Evolutionary conservation across 2,888 invertebrate genomes (phyloP), one percentile per base, ranked within the genome.

Genomic region (Apamea crenata): DNA sequence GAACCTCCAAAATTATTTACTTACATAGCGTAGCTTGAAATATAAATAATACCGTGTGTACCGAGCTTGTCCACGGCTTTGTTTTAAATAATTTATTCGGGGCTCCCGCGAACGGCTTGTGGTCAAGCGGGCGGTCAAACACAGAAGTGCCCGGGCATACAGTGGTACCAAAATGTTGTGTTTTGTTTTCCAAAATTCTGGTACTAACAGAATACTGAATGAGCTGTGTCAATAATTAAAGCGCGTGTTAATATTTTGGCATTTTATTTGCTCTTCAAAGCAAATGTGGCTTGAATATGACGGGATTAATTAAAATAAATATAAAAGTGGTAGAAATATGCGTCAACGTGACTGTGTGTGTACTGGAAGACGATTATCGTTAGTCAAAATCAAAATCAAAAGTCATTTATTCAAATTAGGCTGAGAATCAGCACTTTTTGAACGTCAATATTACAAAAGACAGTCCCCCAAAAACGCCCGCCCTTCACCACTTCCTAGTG

Each of bases 31-130:
- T 71, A 71, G 74, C 87, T 84, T 74, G 29, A 85, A 85, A 87
- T 87, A 84, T 87, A 82, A 82, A 88, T 81, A 77, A 88, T 71
- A 32, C 75, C 80, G 79, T 84, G 80, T 86, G 83, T 83, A 76
- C 82, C 73, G 75, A 69, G 86, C 80, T 78, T 87, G 88, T 87
- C 47, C 66, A 73, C 79, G 77, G 82, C 82, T 77, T 77, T 78
- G 84, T 82, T 92, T 91, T 90, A 80, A 90, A 91, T 92, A 93
- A 91, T 92, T 90, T 91, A 93, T 91, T 88, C 89, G 77, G 84
- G 84, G 83, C 65, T 78, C 69, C 82, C 72, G 61, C 67, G 69
- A 73, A 74, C 74, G 81, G 86, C 81, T 78, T 81, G 77, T 47
- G 81, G 85, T 84, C 87, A 71, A 81, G 71, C 74, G 78, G 68